Percentiles rank a stretch among this genome's conserved stretches.
Conservation (phyloP, 2,797 vertebrate genomes). For the Crocidura indochinensis region DNA sequence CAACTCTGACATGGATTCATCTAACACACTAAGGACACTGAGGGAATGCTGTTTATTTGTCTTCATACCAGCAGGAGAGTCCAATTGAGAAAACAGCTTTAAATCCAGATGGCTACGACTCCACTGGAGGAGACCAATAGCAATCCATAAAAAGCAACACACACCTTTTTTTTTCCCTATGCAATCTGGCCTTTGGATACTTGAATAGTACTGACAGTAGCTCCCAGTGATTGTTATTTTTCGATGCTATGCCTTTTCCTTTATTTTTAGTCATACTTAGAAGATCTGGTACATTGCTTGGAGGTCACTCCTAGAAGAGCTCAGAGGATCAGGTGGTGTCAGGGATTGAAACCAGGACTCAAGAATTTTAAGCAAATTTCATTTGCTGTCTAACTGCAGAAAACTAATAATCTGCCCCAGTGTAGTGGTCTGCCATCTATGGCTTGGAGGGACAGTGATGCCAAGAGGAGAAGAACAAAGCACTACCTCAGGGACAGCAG, state of each 20-base stretch:
- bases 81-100: slow-evolving; percentile 57
- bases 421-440: not conserved
- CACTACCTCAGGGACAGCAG: not conserved
- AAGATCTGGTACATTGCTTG: too few relatives aligned
- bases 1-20: slow-evolving; percentile 12
- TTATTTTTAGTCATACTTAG: too few relatives aligned
- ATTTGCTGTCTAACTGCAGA: too few relatives aligned
- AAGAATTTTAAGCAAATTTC: too few relatives aligned
- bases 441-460: not conserved
- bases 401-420: too few relatives aligned
- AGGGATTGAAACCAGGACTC: too few relatives aligned
- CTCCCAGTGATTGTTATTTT: slow-evolving; percentile 16
- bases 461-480: not conserved
- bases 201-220: not conserved
- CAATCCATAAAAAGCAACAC: slow-evolving; percentile 6
- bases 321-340: too few relatives aligned
- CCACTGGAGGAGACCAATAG: not conserved
- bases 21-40: not conserved
- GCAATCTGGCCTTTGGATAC: not conserved
- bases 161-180: not conserved
- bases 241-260: not conserved
- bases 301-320: too few relatives aligned
- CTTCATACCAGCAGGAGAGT: not conserved
- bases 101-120: slow-evolving; percentile 44
- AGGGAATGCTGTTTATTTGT: slow-evolving; percentile 37